These are phyloP conservation scores for Turnix velox DNA, from an alignment of 2,113 vertebrate genomes.

Conservation along the genomic window DNA sequence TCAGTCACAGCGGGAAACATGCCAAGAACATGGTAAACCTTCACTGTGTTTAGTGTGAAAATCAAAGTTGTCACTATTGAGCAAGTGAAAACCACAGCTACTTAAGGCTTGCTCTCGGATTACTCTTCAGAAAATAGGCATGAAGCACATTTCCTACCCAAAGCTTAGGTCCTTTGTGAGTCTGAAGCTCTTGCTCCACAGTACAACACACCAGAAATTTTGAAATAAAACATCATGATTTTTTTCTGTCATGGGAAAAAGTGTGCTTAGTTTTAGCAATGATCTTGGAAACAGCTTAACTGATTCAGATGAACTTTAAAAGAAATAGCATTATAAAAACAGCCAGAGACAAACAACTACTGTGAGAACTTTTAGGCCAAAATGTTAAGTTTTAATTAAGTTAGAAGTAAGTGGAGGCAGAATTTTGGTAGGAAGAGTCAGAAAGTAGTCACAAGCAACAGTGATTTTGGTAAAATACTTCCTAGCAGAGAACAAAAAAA, in stretches of 20 bases:
- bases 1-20: neutral
- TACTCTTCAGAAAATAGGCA: neutral
- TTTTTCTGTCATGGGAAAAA: neutral
- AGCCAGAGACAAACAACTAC: neutral
- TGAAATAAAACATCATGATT: neutral
- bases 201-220: neutral
- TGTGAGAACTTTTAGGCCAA: neutral
- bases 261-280: neutral
- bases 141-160: neutral
- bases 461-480: neutral
- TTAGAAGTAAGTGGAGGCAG: neutral
- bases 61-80: neutral
- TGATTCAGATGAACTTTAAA: neutral
- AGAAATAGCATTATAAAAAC: neutral
- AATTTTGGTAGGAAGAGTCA: neutral
- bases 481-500: neutral
- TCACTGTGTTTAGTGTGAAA: neutral
- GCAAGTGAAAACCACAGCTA: neutral
- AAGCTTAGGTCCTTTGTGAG: neutral
- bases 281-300: neutral
- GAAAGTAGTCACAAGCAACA: conserved; percentile 9
- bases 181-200: neutral
- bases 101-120: neutral
- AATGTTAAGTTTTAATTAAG: neutral
- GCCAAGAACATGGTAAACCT: neutral